These are phyloP conservation scores for Xiphophorus maculatus DNA, from an alignment of 2,113 vertebrate species.

Conservation along the genomic window DNA sequence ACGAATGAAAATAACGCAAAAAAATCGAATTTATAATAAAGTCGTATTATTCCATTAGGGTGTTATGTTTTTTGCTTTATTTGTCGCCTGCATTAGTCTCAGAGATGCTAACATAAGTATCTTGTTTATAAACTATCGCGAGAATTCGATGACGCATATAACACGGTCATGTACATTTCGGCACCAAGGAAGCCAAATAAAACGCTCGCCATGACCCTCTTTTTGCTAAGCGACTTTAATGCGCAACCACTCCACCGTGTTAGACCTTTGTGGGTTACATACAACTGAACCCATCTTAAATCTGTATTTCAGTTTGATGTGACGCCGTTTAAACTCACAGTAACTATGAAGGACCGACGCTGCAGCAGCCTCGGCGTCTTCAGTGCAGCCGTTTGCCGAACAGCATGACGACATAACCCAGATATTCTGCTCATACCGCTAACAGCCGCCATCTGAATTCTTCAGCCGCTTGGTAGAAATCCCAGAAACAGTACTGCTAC, in stretches of 20 bases:
- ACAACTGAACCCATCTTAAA: slow-evolving; percentile 1
- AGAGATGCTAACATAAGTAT: neutral
- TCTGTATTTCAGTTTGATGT: neutral
- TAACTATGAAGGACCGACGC: slow-evolving; percentile 66
- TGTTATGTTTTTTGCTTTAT: neutral
- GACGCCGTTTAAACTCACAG: slow-evolving; percentile 57
- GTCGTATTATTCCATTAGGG: no score
- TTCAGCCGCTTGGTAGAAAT: neutral
- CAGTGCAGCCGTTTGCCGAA: slow-evolving; percentile 52
- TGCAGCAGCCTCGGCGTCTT: slow-evolving; percentile 57
- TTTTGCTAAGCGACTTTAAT: no score
- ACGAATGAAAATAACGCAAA: neutral
- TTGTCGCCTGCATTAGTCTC: neutral
- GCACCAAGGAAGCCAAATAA: no score
- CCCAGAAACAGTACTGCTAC: neutral
- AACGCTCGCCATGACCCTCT: no score
- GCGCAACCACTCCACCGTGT: no score
- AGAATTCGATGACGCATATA: neutral
- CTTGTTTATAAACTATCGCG: slow-evolving; percentile 36
- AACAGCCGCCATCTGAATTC: slow-evolving; percentile 65
- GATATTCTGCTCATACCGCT: slow-evolving; percentile 65
- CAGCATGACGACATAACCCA: slow-evolving; percentile 58
- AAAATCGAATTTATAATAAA: neutral
- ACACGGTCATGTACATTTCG: neutral
- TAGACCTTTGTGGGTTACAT: neutral